Conservation (phyloP, 1,140 invertebrate genomes). For the Drosophila nasuta region DNA sequence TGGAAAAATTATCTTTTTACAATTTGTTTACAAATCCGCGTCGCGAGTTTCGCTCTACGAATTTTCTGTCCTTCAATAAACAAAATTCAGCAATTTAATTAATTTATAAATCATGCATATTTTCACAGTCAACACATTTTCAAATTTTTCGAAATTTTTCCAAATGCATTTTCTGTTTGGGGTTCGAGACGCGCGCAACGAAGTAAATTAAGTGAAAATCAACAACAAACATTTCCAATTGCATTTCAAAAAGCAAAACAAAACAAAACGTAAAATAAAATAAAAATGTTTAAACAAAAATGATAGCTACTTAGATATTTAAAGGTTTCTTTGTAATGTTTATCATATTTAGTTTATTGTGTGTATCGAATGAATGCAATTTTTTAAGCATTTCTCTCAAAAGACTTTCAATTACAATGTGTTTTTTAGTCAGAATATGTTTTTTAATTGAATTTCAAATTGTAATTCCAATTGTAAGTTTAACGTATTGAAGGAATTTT, state of each 20-base stretch:
- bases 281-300: slow-evolving; percentile 36
- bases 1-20: slow-evolving; percentile 24
- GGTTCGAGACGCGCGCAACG: slow-evolving; percentile 30
- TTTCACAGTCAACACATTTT: background rate
- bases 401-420: slow-evolving; percentile 49
- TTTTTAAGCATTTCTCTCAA: slow-evolving; percentile 36
- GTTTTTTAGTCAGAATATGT: slow-evolving; percentile 53
- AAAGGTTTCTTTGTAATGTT: slow-evolving; percentile 62
- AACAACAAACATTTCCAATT: slow-evolving; percentile 62
- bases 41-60: slow-evolving; percentile 40
- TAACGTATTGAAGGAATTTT: slow-evolving; percentile 64
- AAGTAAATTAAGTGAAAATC: slow-evolving; percentile 28
- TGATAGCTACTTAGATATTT: slow-evolving; percentile 42
- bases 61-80: slow-evolving; percentile 37
- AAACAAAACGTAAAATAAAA: slow-evolving; percentile 30
- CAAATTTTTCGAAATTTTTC: slow-evolving; percentile 6
- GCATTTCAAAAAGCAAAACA: slow-evolving; percentile 62
- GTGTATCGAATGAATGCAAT: slow-evolving; percentile 45
- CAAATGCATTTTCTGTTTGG: slow-evolving; percentile 29
- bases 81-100: slow-evolving; percentile 9
- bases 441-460: slow-evolving; percentile 43
- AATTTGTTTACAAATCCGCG: slow-evolving; percentile 26
- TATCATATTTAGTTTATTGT: slow-evolving; percentile 49
- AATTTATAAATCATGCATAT: slow-evolving; percentile 1
- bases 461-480: slow-evolving; percentile 72